Conservation (phyloP, 2,888 invertebrate species). For the Troides oblongomaculatus region DNA sequence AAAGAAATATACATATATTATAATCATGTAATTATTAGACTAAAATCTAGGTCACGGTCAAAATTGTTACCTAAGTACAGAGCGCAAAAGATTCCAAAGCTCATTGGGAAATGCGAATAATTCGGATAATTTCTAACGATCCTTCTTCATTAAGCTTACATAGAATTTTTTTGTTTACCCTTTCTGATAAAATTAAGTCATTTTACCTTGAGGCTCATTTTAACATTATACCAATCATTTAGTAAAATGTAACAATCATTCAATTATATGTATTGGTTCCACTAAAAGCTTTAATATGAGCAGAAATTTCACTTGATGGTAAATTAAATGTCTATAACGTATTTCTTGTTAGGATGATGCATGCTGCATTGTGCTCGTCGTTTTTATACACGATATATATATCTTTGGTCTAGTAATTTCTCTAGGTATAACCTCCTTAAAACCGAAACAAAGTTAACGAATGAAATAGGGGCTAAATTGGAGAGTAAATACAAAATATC, state of each 20-base stretch:
- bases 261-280: not conserved
- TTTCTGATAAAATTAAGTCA: not conserved
- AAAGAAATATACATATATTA: too few species aligned
- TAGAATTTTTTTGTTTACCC: not conserved
- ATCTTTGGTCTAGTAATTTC: too few species aligned
- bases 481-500: not conserved
- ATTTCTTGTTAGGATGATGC: too few species aligned
- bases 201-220: not conserved
- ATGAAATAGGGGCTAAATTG: too few species aligned
- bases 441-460: too few species aligned
- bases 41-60: not conserved
- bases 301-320: too few species aligned
- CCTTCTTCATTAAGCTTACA: not conserved
- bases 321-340: too few species aligned
- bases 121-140: not conserved
- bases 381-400: too few species aligned
- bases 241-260: not conserved
- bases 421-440: too few species aligned
- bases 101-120: not conserved
- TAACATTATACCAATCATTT: not conserved
- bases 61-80: not conserved
- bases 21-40: too few species aligned
- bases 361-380: too few species aligned
- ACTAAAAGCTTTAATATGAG: not conserved
- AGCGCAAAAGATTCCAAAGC: not conserved